phyloP scores from a whole-genome alignment of 2,113 vertebrate species.

The Aptenodytes patagonicus region DNA sequence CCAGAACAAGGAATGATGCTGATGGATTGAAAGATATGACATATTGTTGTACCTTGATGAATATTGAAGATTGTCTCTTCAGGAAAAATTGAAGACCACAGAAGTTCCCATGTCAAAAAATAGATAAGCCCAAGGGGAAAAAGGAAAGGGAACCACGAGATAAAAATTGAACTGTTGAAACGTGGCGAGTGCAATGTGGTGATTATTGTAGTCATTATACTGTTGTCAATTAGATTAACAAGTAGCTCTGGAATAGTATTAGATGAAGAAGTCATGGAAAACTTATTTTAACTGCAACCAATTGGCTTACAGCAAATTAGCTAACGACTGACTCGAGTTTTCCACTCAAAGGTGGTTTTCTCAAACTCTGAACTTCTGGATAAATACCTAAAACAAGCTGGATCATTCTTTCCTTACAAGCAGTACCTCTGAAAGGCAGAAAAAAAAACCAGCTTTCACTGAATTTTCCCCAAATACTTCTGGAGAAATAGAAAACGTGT shows the following conservation, averaged over 20 bases:
- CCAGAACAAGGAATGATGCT: background rate
- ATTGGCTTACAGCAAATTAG: conserved; percentile 2
- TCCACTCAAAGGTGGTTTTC: background rate
- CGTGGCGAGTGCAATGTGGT: background rate
- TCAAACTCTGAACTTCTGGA: background rate
- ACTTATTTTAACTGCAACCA: conserved; percentile 13
- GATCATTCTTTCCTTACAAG: background rate
- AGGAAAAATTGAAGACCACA: background rate
- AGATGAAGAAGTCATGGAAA: conserved; percentile 21
- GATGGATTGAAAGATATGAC: conserved; percentile 20
- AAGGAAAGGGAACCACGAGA: background rate
- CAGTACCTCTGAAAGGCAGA: background rate
- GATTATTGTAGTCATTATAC: conserved; percentile 22
- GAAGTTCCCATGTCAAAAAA: conserved; percentile 28
- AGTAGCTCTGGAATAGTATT: background rate
- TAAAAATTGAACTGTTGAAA: conserved; percentile 39
- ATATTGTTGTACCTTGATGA: conserved; percentile 35
- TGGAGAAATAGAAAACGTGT: background rate
- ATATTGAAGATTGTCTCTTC: conserved; percentile 7
- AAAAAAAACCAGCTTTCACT: background rate
- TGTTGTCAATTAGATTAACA: conserved; percentile 46
- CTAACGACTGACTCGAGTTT: background rate
- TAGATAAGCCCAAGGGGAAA: conserved; percentile 10
- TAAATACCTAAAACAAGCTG: background rate
- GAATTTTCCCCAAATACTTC: background rate